Conservation (phyloP, 2,888 invertebrate species). For the Ptilodon capucinus region DNA sequence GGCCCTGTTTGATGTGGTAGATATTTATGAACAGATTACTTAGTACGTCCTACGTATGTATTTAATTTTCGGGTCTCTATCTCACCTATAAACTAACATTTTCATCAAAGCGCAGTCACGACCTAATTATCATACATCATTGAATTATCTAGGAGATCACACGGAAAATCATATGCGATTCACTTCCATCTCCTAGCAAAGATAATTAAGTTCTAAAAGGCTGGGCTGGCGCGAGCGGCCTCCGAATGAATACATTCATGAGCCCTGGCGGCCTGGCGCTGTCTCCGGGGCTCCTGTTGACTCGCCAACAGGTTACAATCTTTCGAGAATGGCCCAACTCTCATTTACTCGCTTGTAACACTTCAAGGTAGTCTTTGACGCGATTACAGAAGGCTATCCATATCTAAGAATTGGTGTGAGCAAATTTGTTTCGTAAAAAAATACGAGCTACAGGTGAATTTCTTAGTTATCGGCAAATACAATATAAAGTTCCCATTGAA, state of each 20-base stretch:
- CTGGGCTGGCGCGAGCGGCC: conserved; percentile 22
- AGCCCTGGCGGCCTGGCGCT: conserved; percentile 25
- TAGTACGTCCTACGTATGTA: no score
- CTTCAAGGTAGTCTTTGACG: neutral
- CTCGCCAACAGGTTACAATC: conserved; percentile 37
- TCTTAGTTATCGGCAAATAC: no score
- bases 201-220: conserved; percentile 37
- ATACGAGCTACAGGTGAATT: no score
- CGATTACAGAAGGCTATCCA: neutral
- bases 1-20: no score
- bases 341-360: conserved; percentile 12
- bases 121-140: neutral
- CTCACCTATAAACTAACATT: neutral
- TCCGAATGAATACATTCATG: conserved; percentile 38
- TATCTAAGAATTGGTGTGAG: neutral
- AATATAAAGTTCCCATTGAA: no score
- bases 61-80: no score
- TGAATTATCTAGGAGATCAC: neutral
- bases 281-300: conserved; percentile 13
- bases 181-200: conserved; percentile 23
- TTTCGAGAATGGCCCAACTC: conserved; percentile 15
- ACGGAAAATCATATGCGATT: conserved; percentile 6
- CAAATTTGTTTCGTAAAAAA: neutral
- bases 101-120: neutral
- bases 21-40: no score